These are phyloP conservation scores for Amphiprion clarkii DNA, from an alignment of 2,797 vertebrate species.

Conservation along the genomic window DNA sequence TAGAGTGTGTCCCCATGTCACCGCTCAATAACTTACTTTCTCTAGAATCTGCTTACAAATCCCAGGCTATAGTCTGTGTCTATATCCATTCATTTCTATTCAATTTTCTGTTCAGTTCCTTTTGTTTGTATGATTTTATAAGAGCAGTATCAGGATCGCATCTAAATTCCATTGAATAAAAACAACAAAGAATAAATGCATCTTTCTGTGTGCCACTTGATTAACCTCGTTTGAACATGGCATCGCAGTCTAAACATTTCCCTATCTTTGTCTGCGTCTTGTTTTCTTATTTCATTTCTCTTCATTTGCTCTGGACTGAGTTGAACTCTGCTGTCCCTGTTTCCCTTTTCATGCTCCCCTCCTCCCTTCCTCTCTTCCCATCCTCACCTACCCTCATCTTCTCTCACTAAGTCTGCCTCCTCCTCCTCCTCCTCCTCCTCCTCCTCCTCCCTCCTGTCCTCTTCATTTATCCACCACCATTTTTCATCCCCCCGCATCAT, in stretches of 20 bases:
- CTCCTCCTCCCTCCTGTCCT: constrained; percentile 29
- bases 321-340: constrained; percentile 68
- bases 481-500: constrained; percentile 33
- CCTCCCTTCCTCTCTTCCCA: constrained; percentile 35
- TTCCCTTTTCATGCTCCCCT: constrained; percentile 44
- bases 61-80: constrained; percentile 3
- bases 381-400: constrained; percentile 41
- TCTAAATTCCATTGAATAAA: constrained; percentile 24
- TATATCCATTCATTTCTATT: neutral
- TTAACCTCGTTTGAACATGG: constrained; percentile 37
- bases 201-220: constrained; percentile 18
- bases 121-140: constrained; percentile 19
- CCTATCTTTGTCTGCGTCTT: constrained; percentile 52
- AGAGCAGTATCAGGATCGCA: neutral
- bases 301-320: constrained; percentile 57
- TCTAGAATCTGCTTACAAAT: constrained; percentile 42
- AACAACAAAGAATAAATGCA: constrained; percentile 28
- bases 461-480: constrained; percentile 34
- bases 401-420: constrained; percentile 2
- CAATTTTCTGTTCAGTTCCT: constrained; percentile 5
- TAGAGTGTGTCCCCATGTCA: constrained; percentile 68
- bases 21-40: constrained; percentile 56
- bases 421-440: constrained; percentile 22
- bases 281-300: constrained; percentile 24
- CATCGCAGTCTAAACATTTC: constrained; percentile 44